Evolutionary conservation across 2,797 vertebrate genomes (phyloP).

Genomic region (Sebastes minor): DNA sequence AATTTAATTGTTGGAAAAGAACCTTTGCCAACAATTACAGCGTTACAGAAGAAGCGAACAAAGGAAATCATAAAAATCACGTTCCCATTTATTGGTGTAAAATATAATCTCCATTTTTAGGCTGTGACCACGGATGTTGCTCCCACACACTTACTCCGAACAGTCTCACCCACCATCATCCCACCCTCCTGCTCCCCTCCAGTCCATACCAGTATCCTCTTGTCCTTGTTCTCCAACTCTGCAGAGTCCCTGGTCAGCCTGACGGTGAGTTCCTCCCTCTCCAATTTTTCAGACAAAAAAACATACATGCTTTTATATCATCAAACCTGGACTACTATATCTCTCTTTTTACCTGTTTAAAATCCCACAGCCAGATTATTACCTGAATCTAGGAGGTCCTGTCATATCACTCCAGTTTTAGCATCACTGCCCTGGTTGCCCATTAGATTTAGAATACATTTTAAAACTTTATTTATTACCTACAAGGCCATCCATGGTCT

Average conservation of each 20-base stretch:
- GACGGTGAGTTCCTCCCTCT: slow-evolving; percentile 77
- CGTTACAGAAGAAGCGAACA: not conserved
- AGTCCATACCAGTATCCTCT: slow-evolving; percentile 77
- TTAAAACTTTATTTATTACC: not conserved
- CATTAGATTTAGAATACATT: not conserved
- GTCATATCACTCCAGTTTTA: too few relatives aligned
- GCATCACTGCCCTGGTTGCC: not conserved
- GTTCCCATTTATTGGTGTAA: not conserved
- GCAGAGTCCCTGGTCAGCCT: slow-evolving; percentile 60
- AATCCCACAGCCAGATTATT: too few relatives aligned
- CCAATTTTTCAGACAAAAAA: slow-evolving; percentile 8
- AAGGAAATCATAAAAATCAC: not conserved
- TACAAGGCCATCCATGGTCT: not conserved
- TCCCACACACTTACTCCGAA: not conserved
- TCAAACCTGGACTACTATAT: too few relatives aligned
- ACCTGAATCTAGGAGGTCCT: too few relatives aligned
- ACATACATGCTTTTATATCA: too few relatives aligned
- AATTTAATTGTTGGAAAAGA: not conserved
- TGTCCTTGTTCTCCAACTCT: slow-evolving; percentile 71
- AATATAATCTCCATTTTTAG: not conserved
- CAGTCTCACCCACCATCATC: not conserved
- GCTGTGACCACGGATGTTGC: not conserved
- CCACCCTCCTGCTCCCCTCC: not conserved
- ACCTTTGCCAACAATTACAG: not conserved
- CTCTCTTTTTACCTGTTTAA: too few relatives aligned